Evolutionary conservation across 2,797 vertebrate species (phyloP).

Genomic region (Lepus townsendii): DNA sequence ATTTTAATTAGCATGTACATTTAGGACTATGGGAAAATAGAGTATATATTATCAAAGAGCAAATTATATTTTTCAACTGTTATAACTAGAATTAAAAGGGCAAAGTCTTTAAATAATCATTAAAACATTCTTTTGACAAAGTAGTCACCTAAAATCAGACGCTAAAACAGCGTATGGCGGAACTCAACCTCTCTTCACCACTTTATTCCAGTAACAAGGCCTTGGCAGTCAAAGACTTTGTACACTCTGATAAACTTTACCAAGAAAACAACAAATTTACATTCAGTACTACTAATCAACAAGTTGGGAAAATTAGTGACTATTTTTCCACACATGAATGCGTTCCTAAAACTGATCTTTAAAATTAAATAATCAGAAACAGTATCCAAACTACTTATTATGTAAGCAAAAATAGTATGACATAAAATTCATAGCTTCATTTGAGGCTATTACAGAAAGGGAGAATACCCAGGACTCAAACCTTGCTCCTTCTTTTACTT

Average conservation of each 20-base stretch:
- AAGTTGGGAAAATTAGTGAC: not conserved
- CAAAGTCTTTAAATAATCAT: conserved; percentile 52
- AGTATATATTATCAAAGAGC: conserved; percentile 66
- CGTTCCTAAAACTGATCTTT: conserved; percentile 39
- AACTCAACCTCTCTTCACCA: conserved; percentile 33
- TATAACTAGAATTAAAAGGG: conserved; percentile 54
- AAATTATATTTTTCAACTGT: conserved; percentile 72
- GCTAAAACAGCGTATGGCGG: conserved; percentile 42
- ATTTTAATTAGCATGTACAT: conserved; percentile 55
- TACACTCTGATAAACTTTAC: not conserved
- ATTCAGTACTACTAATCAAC: conserved; percentile 48
- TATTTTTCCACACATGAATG: conserved; percentile 33
- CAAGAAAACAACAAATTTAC: conserved; percentile 32
- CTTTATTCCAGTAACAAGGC: not conserved
- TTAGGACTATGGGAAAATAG: conserved; percentile 60
- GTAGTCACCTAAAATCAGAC: conserved; percentile 41
- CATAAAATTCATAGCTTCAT: conserved; percentile 23
- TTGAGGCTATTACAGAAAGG: conserved; percentile 64
- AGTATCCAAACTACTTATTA: conserved; percentile 39
- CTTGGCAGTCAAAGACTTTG: conserved; percentile 32
- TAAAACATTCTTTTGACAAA: conserved; percentile 76
- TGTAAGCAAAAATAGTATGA: conserved; percentile 43
- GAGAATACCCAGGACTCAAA: conserved; percentile 52
- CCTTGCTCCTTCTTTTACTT: conserved; percentile 65
- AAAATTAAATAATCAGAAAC: conserved; percentile 66